Evolutionary conservation across 2,888 invertebrate species (phyloP).

Genomic region (Athripsodes cinereus): DNA sequence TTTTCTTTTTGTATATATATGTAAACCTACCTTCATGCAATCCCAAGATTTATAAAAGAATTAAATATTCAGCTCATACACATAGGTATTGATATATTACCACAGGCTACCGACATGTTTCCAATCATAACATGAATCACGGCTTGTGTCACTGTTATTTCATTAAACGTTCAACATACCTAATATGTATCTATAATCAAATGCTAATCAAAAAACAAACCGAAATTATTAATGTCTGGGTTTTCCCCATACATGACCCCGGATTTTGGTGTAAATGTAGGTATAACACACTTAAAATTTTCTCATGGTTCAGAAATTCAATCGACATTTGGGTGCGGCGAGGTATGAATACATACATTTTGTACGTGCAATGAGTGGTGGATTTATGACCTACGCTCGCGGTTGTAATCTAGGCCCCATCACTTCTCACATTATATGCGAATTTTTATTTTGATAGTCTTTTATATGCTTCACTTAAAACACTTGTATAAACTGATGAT

Average conservation of each 20-base stretch:
- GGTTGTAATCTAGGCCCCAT: no score
- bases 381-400: background rate
- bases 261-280: background rate
- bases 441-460: no score
- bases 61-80: no score
- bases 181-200: background rate
- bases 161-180: background rate
- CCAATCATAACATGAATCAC: no score
- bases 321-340: slow-evolving; percentile 3
- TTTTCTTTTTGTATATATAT: no score
- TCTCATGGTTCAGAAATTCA: slow-evolving; percentile 3
- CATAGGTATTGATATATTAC: no score
- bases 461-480: no score
- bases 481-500: no score
- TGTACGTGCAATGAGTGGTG: background rate
- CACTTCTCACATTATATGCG: no score
- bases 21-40: no score
- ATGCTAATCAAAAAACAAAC: background rate
- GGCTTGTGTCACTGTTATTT: background rate
- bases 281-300: background rate
- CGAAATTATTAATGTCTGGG: slow-evolving; percentile 1
- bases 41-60: no score
- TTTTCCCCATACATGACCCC: background rate
- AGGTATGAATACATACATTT: background rate
- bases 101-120: no score